Conservation (phyloP, 2,113 vertebrate species). For the Sander lucioperca region DNA sequence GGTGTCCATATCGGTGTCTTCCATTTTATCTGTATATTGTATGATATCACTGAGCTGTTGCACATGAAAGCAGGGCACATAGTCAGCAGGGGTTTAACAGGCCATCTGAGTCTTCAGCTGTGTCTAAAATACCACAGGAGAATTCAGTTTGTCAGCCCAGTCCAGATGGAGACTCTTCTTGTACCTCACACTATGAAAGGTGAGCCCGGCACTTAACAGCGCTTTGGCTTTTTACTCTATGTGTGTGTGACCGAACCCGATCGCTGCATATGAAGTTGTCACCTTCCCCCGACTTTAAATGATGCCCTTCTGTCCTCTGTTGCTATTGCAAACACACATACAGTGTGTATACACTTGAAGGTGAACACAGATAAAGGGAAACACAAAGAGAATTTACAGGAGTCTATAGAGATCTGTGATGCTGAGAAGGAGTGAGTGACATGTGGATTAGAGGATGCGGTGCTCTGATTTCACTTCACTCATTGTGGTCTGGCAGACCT, state of each 20-base stretch:
- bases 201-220: slow-evolving; percentile 23
- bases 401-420: neutral
- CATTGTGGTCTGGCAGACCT: slow-evolving; percentile 14
- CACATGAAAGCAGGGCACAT: slow-evolving; percentile 14
- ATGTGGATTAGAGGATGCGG: slow-evolving; percentile 10
- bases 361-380: neutral
- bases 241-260: slow-evolving; percentile 42
- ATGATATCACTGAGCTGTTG: slow-evolving; percentile 13
- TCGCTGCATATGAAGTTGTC: slow-evolving; percentile 41
- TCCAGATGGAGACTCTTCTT: slow-evolving; percentile 6
- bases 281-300: slow-evolving; percentile 22
- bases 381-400: neutral
- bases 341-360: neutral
- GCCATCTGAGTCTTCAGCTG: slow-evolving; percentile 40
- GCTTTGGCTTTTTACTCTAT: slow-evolving; percentile 15
- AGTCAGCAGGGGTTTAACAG: slow-evolving; percentile 38
- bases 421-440: slow-evolving; percentile 12
- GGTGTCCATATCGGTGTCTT: slow-evolving; percentile 8
- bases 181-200: slow-evolving; percentile 48
- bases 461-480: slow-evolving; percentile 28
- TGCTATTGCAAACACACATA: slow-evolving; percentile 6
- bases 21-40: neutral
- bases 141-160: slow-evolving; percentile 37
- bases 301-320: slow-evolving; percentile 20
- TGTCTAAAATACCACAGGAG: slow-evolving; percentile 42